These are phyloP conservation scores for Intellagama lesueurii DNA, from an alignment of 2,797 vertebrate species.

Conservation along the genomic window DNA sequence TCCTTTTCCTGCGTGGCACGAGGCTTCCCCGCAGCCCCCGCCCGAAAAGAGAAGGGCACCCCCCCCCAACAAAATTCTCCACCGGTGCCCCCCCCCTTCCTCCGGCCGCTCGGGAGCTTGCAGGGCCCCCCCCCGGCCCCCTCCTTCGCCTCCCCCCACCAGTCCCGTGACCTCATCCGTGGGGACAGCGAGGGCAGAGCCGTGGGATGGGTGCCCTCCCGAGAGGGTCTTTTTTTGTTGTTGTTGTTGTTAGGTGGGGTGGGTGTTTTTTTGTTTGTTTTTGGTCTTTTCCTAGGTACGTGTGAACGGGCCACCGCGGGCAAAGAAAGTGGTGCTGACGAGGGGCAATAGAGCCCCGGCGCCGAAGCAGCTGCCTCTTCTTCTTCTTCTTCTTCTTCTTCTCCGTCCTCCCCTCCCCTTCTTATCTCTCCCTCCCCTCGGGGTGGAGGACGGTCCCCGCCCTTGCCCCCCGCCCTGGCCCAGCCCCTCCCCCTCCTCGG, in stretches of 20 bases:
- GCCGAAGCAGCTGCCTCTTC: not conserved
- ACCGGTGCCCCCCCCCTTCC: too few relatives aligned
- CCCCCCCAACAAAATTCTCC: not conserved
- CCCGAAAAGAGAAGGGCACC: too few relatives aligned
- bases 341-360: not conserved
- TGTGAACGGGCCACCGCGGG: not conserved
- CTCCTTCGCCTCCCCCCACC: not conserved
- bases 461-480: constrained; percentile 39
- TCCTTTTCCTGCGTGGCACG: not conserved
- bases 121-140: not conserved
- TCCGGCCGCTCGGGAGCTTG: too few relatives aligned
- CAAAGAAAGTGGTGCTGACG: not conserved
- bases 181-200: not conserved
- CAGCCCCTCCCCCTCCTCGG: constrained; percentile 43
- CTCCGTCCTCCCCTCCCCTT: not conserved
- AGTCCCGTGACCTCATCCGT: constrained; percentile 28
- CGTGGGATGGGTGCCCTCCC: not conserved
- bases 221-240: not conserved
- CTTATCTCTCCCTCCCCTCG: not conserved
- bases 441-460: constrained; percentile 17
- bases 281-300: not conserved
- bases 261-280: too few relatives aligned
- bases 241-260: not conserved
- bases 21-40: not conserved
- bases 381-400: not conserved